These are phyloP conservation scores for Epicauta chinensis DNA, from an alignment of 1,140 invertebrate genomes.

Conservation along the genomic window DNA sequence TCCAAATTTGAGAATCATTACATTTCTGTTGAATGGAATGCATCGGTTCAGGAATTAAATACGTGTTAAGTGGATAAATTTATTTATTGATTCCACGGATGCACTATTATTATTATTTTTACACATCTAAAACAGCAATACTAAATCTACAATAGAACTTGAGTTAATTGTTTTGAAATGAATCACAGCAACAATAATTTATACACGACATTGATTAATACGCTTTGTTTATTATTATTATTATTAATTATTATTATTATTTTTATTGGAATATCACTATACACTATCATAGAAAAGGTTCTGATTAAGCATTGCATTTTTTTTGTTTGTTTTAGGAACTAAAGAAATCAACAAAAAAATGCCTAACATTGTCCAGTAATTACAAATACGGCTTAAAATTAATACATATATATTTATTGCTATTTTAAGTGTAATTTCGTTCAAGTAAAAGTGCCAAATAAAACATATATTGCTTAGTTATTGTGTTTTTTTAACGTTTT, in stretches of 20 bases:
- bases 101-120: constrained; percentile 24
- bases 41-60: too few relatives aligned
- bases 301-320: constrained; percentile 17
- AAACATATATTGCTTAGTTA: too few relatives aligned
- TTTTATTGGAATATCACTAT: constrained; percentile 26
- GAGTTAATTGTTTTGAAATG: constrained; percentile 31
- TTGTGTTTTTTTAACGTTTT: too few relatives aligned
- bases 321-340: constrained; percentile 12
- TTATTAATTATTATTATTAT: too few relatives aligned
- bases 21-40: too few relatives aligned
- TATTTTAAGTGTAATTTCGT: neutral
- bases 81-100: constrained; percentile 34
- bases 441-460: too few relatives aligned
- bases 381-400: constrained; percentile 17
- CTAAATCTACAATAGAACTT: constrained; percentile 29
- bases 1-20: too few relatives aligned
- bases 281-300: constrained; percentile 22
- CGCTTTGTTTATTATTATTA: too few relatives aligned
- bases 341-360: constrained; percentile 14
- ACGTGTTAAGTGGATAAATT: constrained; percentile 1
- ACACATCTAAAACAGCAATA: constrained; percentile 43
- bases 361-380: constrained; percentile 10
- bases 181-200: constrained; percentile 45
- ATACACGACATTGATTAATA: constrained; percentile 40
- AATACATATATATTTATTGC: constrained; percentile 14